Evolutionary conservation across 2,113 vertebrate species (phyloP), one percentile per base, ranked within the genome.

Genomic region (Xyrauchen texanus): DNA sequence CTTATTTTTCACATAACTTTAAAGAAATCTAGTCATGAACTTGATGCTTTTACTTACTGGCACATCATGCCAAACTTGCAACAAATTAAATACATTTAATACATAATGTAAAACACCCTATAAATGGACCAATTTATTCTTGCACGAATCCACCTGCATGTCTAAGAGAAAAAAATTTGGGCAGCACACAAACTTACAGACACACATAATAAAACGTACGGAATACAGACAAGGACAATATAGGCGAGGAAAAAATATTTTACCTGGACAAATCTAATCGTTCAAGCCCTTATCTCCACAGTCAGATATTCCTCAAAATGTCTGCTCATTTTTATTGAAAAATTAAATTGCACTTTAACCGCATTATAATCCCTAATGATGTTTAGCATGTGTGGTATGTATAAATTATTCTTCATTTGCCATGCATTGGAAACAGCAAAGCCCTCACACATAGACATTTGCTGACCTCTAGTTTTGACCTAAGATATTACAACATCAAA

Each of bases 391-490:
- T 34, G n/a, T 63, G 7, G 34, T 51, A 58, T 21, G 9, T 12
- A 76, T 8, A 21, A 52, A n/a, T 42, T 15, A 63, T 42, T 62
- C 57, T 57, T 60, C 57, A 62, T 62, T 49, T 49, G 45, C 42
- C 21, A 53, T 52, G 16, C 21, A 1, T 34, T 34, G 21, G 21
- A 34, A 34, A 34, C 3, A 34, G 21, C 47, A 7, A 65, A 44
- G 49, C 4, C 15, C 34, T 44, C 34, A 70, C 34, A 70, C 21
- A 34, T 9, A 76, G 21, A 53, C 8, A 49, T 80, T 45, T 75
- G 64, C 64, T 81, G 79, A 67, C 79, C 70, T 62, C 78, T 72
- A 45, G 68, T 2, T 12, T 21, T 55, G 42, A 15, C 8, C 5
- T 10, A 8, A n/a, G 21, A 65, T 79, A 65, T 66, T 73, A 65